These are phyloP conservation scores for Melierax canorus DNA, from an alignment of 2,113 vertebrate genomes.

Conservation along the genomic window DNA sequence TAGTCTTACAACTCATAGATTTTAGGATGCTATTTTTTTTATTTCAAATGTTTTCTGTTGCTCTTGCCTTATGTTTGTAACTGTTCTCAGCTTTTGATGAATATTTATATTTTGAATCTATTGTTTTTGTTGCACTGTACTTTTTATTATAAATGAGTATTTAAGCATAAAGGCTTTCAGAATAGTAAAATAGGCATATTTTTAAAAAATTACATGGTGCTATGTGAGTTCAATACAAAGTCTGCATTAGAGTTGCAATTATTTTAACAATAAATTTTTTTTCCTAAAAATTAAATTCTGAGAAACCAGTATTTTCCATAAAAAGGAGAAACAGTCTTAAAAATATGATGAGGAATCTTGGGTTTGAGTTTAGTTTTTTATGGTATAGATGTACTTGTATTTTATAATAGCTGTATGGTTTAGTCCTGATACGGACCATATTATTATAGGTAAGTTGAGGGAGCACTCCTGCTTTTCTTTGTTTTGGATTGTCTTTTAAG, in stretches of 20 bases:
- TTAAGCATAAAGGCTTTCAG: background rate
- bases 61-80: constrained; percentile 37
- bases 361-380: background rate
- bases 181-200: background rate
- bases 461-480: background rate
- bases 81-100: background rate
- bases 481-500: background rate
- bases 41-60: constrained; percentile 23
- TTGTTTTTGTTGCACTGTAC: background rate
- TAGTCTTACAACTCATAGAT: background rate
- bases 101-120: background rate
- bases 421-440: background rate
- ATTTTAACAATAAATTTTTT: background rate
- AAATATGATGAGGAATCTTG: background rate
- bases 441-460: background rate
- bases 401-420: background rate
- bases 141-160: background rate
- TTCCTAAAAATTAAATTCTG: background rate
- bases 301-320: background rate
- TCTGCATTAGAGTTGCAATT: background rate
- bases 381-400: background rate
- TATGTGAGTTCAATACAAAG: background rate
- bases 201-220: background rate
- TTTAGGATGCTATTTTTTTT: constrained; percentile 18
- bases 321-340: background rate